Evolutionary conservation across 2,113 vertebrate genomes (phyloP).

Genomic region (Ranitomeya imitator): DNA sequence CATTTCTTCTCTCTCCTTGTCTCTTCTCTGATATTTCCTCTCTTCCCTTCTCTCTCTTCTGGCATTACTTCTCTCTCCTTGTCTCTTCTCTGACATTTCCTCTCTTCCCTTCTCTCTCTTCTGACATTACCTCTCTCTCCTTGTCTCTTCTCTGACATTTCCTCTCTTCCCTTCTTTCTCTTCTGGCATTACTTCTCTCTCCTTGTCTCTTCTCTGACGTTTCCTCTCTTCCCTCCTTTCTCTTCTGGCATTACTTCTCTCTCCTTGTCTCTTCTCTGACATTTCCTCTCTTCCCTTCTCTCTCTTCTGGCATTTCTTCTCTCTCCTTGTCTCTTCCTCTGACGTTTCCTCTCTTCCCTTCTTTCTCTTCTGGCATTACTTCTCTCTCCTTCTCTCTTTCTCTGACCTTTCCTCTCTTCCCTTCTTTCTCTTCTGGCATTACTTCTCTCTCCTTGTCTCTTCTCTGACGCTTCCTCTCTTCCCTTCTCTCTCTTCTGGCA

Average conservation of each 20-base stretch:
- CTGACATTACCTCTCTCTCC: too few relatives aligned
- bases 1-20: too few relatives aligned
- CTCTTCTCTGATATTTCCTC: not conserved
- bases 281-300: not conserved
- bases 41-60: not conserved
- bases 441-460: too few relatives aligned
- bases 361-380: too few relatives aligned
- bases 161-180: not conserved
- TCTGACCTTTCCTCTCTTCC: too few relatives aligned
- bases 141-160: not conserved
- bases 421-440: too few relatives aligned
- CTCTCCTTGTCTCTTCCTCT: not conserved
- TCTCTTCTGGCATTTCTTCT: not conserved
- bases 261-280: not conserved
- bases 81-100: not conserved
- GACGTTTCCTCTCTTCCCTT: not conserved
- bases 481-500: not conserved
- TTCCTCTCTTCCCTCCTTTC: too few relatives aligned
- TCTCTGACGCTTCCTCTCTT: not conserved
- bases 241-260: not conserved
- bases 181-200: too few relatives aligned
- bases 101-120: not conserved
- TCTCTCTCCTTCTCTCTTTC: too few relatives aligned
- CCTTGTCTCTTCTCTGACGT: not conserved
- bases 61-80: not conserved